Evolutionary conservation across 2,113 vertebrate species (phyloP).

Genomic region (Thamnophis sirtalis): DNA sequence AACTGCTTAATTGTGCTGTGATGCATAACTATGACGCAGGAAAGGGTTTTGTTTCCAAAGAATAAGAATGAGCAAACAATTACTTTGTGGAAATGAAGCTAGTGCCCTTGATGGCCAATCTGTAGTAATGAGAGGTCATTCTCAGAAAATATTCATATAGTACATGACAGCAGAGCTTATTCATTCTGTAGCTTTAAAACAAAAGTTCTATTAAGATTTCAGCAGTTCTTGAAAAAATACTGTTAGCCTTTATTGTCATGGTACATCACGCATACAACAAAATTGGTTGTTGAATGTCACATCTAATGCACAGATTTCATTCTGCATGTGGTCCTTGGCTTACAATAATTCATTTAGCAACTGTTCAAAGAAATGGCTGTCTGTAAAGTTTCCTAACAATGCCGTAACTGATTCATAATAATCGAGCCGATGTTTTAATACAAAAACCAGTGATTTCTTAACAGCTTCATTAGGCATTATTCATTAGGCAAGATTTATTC

Average conservation of each 20-base stretch:
- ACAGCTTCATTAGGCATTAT: too few relatives aligned
- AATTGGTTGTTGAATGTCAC: conserved; percentile 17
- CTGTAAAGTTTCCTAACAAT: too few relatives aligned
- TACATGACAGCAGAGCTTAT: conserved; percentile 5
- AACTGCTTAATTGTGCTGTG: not conserved
- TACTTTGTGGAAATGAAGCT: too few relatives aligned
- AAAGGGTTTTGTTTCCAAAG: not conserved
- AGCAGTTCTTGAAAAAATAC: conserved; percentile 9
- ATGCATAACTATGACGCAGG: not conserved
- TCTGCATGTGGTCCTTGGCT: too few relatives aligned
- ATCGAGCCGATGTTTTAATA: too few relatives aligned
- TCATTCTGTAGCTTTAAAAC: not conserved
- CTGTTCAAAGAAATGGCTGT: too few relatives aligned
- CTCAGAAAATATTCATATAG: not conserved
- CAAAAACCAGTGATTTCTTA: too few relatives aligned
- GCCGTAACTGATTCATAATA: too few relatives aligned
- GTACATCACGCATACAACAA: too few relatives aligned
- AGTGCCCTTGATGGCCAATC: not conserved
- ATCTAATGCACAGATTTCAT: conserved; percentile 6
- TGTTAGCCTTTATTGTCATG: not conserved
- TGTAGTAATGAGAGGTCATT: not conserved
- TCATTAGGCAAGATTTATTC: too few relatives aligned
- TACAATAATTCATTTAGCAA: too few relatives aligned
- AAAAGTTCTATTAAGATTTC: conserved; percentile 7
- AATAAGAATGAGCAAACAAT: not conserved